These are phyloP conservation scores for Cheirogaleus major DNA, from an alignment of 2,797 vertebrate species.

Conservation along the genomic window DNA sequence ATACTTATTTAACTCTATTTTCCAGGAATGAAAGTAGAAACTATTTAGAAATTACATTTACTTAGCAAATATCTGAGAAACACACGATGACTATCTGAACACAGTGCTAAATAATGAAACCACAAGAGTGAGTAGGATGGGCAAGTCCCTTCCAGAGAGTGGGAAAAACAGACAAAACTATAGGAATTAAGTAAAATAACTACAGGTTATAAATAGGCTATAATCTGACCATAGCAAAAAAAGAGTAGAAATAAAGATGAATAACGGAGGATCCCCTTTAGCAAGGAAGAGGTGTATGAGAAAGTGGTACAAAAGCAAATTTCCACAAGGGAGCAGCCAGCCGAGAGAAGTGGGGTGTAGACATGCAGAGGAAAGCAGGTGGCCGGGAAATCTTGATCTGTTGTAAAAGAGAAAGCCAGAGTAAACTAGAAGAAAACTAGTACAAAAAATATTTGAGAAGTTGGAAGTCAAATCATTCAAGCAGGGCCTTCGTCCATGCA, in stretches of 20 bases:
- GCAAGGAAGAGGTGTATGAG: background rate
- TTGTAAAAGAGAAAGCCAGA: background rate
- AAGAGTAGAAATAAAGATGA: background rate
- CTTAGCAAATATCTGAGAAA: conserved; percentile 15
- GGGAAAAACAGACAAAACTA: background rate
- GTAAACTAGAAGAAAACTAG: background rate
- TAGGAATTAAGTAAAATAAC: background rate
- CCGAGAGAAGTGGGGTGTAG: background rate
- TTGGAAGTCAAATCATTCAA: background rate
- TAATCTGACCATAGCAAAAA: background rate
- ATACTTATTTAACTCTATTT: background rate
- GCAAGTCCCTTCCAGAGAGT: background rate
- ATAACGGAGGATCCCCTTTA: background rate
- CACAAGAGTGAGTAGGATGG: background rate
- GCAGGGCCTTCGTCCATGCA: background rate
- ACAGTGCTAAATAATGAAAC: background rate
- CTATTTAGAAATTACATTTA: background rate
- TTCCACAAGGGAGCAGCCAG: background rate
- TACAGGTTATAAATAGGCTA: background rate
- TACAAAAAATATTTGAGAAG: background rate
- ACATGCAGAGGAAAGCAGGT: background rate
- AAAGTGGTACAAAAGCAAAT: background rate
- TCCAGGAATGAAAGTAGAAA: background rate
- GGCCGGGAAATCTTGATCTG: background rate
- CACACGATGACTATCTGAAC: background rate